Evolutionary conservation across 1,140 invertebrate species (phyloP).

Genomic region (Sinella curviseta): DNA sequence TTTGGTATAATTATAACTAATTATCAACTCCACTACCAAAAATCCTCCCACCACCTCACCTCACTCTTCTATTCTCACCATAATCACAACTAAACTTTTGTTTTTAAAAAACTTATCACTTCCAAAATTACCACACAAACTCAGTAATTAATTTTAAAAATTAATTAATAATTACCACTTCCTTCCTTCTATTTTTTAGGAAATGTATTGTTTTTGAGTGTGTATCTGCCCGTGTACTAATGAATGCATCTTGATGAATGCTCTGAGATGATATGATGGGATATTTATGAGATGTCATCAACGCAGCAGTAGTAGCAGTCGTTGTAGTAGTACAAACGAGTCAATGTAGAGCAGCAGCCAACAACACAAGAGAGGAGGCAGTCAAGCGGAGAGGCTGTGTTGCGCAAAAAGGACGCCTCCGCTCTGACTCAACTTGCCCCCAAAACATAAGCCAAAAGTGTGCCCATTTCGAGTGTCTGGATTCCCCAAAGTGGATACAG

Average conservation of each 20-base stretch:
- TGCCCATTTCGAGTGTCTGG: background rate
- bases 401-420: background rate
- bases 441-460: background rate
- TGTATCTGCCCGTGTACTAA: background rate
- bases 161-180: background rate
- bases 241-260: background rate
- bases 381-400: background rate
- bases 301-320: background rate
- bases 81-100: no score
- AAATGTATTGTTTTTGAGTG: background rate
- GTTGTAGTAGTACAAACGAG: no score
- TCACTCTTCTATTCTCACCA: background rate
- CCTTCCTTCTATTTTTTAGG: background rate
- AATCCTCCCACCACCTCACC: background rate
- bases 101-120: background rate
- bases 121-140: background rate
- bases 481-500: background rate
- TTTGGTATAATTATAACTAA: background rate
- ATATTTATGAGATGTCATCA: background rate
- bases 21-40: background rate
- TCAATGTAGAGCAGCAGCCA: background rate
- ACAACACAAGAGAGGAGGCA: background rate
- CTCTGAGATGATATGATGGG: background rate
- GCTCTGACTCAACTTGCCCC: background rate
- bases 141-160: background rate